A percentile compares a stretch with the other conserved stretches of the same genome.
phyloP scores from a whole-genome alignment of 2,888 invertebrate genomes.

The Eueremaeus valkanovi region DNA sequence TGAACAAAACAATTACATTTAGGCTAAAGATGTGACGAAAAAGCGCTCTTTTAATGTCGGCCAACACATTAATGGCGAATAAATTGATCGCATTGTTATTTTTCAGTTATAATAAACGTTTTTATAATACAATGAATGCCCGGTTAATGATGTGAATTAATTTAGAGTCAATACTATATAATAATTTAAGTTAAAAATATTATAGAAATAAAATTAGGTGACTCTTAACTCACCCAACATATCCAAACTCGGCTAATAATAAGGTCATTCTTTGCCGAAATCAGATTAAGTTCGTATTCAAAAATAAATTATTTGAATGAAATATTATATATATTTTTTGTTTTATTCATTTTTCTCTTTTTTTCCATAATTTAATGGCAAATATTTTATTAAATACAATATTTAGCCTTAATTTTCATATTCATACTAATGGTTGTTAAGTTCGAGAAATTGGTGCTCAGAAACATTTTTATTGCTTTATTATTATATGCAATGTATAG shows the following conservation, averaged over 20 bases:
- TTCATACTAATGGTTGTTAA: not conserved
- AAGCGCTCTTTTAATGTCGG: not conserved
- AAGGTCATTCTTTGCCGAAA: not conserved
- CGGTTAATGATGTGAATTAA: no score
- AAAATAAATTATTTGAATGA: not conserved
- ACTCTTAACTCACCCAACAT: slow-evolving; percentile 6
- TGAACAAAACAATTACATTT: not conserved
- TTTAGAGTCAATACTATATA: no score
- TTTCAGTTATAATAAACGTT: not conserved
- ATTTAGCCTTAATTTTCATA: not conserved
- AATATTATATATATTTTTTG: not conserved
- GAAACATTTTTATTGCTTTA: not conserved
- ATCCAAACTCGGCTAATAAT: not conserved
- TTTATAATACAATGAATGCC: not conserved
- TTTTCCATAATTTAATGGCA: not conserved
- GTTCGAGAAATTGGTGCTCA: not conserved
- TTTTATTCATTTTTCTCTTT: not conserved
- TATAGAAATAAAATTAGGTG: not conserved
- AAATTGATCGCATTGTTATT: not conserved
- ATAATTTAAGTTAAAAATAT: not conserved
- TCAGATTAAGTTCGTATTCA: not conserved
- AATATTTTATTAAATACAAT: not conserved
- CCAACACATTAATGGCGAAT: not conserved
- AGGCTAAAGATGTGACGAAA: not conserved
- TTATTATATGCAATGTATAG: not conserved